Evolutionary conservation across 2,113 vertebrate species (phyloP).

Genomic region (Connochaetes taurinus): DNA sequence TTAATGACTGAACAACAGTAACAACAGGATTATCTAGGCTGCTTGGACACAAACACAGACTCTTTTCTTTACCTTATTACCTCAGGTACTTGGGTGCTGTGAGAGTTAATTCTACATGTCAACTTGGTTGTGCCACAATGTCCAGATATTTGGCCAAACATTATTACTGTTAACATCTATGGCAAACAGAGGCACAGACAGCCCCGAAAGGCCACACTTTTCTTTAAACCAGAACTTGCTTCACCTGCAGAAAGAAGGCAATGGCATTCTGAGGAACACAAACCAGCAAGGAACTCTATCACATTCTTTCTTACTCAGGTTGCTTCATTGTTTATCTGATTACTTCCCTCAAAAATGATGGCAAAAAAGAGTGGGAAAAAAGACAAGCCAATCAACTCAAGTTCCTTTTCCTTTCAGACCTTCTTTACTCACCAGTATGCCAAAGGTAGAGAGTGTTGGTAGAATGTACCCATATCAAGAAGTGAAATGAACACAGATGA

Average conservation of each 20-base stretch:
- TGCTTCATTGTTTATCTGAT: background rate
- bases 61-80: background rate
- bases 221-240: background rate
- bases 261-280: background rate
- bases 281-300: background rate
- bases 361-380: background rate
- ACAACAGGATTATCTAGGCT: background rate
- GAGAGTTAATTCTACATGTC: background rate
- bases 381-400: background rate
- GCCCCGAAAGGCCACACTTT: background rate
- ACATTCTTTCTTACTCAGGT: background rate
- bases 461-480: background rate
- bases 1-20: background rate
- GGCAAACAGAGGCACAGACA: background rate
- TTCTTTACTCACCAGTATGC: background rate
- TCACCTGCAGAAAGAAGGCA: background rate
- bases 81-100: background rate
- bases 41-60: background rate
- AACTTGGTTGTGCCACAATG: background rate
- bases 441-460: background rate
- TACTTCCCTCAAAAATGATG: background rate
- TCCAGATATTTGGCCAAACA: background rate
- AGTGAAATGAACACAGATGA: background rate
- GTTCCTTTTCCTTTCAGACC: background rate
- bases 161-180: background rate